Conservation (phyloP, 37 sponge, comb jelly and placozoan genomes). For the Halichondria panicea region DNA sequence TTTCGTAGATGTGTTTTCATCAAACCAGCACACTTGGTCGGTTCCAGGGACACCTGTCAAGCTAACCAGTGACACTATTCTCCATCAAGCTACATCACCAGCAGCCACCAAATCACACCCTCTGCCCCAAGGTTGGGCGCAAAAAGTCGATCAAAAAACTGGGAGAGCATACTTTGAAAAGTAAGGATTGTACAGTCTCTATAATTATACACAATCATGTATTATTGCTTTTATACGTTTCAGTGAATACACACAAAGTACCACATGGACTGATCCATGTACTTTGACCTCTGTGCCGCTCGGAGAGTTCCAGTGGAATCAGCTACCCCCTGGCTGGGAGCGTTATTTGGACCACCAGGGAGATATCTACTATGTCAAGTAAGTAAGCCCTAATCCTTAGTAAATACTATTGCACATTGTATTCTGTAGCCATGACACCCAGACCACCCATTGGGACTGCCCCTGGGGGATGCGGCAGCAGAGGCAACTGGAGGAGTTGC, state of each 20-base stretch:
- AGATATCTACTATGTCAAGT: constrained; percentile 80
- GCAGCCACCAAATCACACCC: constrained; percentile 2
- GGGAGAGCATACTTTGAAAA: constrained; percentile 73
- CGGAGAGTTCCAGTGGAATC: constrained; percentile 63
- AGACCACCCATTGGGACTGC: constrained; percentile 79
- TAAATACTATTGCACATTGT: too few species aligned
- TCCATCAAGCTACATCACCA: too few species aligned
- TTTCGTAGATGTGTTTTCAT: too few species aligned
- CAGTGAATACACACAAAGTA: constrained; percentile 66
- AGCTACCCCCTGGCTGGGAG: constrained; percentile 77
- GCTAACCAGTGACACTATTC: too few species aligned
- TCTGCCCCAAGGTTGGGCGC: constrained; percentile 62
- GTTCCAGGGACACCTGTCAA: too few species aligned
- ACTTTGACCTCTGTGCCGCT: constrained; percentile 33
- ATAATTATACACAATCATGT: background rate
- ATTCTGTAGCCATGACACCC: constrained; percentile 80
- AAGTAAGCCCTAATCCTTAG: too few species aligned
- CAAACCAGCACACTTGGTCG: too few species aligned
- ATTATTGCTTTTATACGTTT: too few species aligned
- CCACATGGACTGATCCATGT: constrained; percentile 73
- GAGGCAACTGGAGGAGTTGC: constrained; percentile 35
- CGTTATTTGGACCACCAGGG: constrained; percentile 39
- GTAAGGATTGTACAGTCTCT: constrained; percentile 2
- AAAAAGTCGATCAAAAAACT: constrained; percentile 55
- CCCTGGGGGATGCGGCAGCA: constrained; percentile 65